Evolutionary conservation across 2,888 invertebrate genomes (phyloP), one percentile per base, ranked within the genome.

Genomic region (Lordiphosa andalusiaca): DNA sequence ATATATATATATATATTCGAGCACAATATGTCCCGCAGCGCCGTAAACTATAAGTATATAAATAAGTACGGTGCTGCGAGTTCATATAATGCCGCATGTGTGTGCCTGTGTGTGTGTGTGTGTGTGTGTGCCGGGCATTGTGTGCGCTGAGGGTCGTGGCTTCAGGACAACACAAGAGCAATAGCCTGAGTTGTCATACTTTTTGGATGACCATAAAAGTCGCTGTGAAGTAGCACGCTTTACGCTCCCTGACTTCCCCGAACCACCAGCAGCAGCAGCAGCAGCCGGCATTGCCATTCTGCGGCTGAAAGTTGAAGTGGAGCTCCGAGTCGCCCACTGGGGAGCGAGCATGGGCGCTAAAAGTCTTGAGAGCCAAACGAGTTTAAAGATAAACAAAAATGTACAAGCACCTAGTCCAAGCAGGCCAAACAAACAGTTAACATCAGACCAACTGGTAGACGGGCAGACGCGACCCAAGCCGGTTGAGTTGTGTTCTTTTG

Each of bases 191-290:
- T 67, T 80, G 80, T 80, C 84, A 84, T 80, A 80, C 84, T 81
- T 81, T 81, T 80, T 77, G 77, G 80, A 84, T 81, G 84, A 80
- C 82, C 80, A 77, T 80, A 80, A 80, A 80, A 81, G 84, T 77
- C 77, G 64, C 77, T 77, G 72, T 84, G 74, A 77, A 80, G 84
- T 73, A 67, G 71, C 70, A 72, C 77, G 72, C 74, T 77, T 76
- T 80, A 61, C 71, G 71, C 58, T 68, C 69, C 66, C 59, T 67
- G 21, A 19, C 44, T 16, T 44, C 33, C 12, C 21, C 39, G 12
- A n/a, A n/a, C 36, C 40, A 55, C 44, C 40, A 42, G 19, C n/a
- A 36, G 33, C 38, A 40, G 36, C 13, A 40, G 36, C n/a, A 36
- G 37, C 49, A 48, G 39, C 44, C 39, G 41, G 46, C 48, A 50